These are phyloP conservation scores for Ophonus ardosiacus DNA, from an alignment of 2,888 invertebrate species.

Conservation along the genomic window DNA sequence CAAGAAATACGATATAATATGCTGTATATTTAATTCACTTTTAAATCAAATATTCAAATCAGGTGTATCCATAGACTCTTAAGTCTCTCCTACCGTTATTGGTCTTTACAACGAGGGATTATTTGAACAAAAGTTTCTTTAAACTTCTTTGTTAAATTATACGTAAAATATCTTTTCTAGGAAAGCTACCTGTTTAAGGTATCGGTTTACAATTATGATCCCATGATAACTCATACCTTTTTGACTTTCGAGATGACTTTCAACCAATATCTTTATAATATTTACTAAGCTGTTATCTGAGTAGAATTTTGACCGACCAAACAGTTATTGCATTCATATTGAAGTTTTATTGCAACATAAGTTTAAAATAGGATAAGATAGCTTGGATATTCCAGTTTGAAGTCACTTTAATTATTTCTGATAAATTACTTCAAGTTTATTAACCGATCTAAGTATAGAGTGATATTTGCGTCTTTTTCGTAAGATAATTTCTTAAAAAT, in stretches of 20 bases:
- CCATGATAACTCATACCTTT: not conserved
- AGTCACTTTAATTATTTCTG: slow-evolving; percentile 33
- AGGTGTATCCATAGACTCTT: too few relatives aligned
- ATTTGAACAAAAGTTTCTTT: not conserved
- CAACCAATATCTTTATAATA: not conserved
- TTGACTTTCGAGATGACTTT: not conserved
- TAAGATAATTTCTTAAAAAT: slow-evolving; percentile 4
- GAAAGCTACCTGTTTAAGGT: slow-evolving; percentile 18
- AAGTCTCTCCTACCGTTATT: too few relatives aligned
- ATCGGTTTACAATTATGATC: not conserved
- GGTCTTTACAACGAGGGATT: not conserved
- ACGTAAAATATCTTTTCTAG: not conserved
- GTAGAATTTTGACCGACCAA: not conserved
- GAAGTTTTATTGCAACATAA: slow-evolving; percentile 22
- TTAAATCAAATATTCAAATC: too few relatives aligned
- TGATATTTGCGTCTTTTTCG: slow-evolving; percentile 15
- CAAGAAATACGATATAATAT: too few relatives aligned
- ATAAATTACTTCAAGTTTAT: slow-evolving; percentile 41
- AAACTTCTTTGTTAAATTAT: not conserved
- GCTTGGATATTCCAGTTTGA: slow-evolving; percentile 28
- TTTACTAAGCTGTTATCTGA: not conserved
- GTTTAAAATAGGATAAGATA: slow-evolving; percentile 31
- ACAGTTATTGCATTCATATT: slow-evolving; percentile 16
- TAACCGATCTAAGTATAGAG: slow-evolving; percentile 40
- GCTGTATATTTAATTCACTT: too few relatives aligned